Evolutionary conservation across 1,140 invertebrate genomes (phyloP), one percentile per base, ranked within the genome.

Genomic region (Ceratosolen solmsi): DNA sequence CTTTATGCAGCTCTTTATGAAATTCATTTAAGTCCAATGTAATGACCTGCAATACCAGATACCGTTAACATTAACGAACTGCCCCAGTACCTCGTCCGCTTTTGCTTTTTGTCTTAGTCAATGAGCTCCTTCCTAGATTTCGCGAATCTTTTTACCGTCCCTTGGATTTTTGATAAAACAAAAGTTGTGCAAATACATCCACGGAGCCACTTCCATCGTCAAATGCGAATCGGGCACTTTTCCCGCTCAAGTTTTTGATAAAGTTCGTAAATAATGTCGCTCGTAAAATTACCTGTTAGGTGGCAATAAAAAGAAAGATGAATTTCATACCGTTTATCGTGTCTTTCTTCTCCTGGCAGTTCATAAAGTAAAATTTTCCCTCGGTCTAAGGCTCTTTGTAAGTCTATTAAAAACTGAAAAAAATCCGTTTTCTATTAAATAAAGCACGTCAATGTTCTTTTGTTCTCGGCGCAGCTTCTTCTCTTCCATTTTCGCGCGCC

Each of bases 21-120:
- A 84, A 86, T 84, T 72, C 79, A 80, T 77, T 86, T 83, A 83
- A 87, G 84, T 83, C 82, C 56, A 70, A 79, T 68, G 54, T 36
- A 46, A 63, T 49, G 76, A 36, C 56, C 33, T 78, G 78, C 68
- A 56, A 80, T 82, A 84, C 75, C 74, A 80, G 73, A 84, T 80
- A 73, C 68, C 71, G 74, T 33, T 84, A 82, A 33, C 38, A 49
- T 85, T 84, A 84, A 86, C 65, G 78, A 84, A 84, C 38, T 75
- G 33, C 73, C 49, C 15, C 38, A 1, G 73, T 11, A 54, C 22
- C 36, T 46, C n/a, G 36, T 38, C 33, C 27, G 9, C 17, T 41
- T 27, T 49, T 41, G 33, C 54, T 56, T 75, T 75, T 46, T 75
- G 33, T 27, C 56, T 5, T 27, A 5, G 1, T 20, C 46, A 20